These are phyloP conservation scores for Zaprionus davidi DNA, from an alignment of 1,140 invertebrate species.

Conservation along the genomic window DNA sequence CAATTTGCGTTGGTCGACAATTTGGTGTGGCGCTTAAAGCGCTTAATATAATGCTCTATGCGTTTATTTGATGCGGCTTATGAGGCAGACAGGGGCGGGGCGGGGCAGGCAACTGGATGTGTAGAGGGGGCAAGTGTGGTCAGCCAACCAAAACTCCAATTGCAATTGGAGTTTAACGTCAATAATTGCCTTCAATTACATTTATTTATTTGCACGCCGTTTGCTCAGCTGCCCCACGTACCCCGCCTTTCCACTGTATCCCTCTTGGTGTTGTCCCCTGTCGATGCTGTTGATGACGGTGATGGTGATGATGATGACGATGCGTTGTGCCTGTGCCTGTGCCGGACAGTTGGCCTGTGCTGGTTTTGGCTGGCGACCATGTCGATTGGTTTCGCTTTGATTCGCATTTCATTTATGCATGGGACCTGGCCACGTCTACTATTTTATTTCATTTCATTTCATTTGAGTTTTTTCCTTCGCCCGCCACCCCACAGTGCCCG, in stretches of 20 bases:
- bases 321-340: conserved; percentile 13
- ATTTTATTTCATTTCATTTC: conserved; percentile 68
- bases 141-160: conserved; percentile 38
- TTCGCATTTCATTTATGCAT: conserved; percentile 80
- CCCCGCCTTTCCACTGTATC: not conserved
- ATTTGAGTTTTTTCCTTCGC: conserved; percentile 4
- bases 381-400: conserved; percentile 79
- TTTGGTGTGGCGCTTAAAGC: conserved; percentile 39
- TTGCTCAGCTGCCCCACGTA: conserved; percentile 29
- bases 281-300: not conserved
- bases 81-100: not conserved
- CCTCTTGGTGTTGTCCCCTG: not conserved
- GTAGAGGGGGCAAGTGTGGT: conserved; percentile 13
- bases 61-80: conserved; percentile 30
- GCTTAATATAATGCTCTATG: conserved; percentile 34
- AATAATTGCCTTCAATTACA: conserved; percentile 81
- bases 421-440: conserved; percentile 54
- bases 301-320: conserved; percentile 5
- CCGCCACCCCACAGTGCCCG: conserved; percentile 1
- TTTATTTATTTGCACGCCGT: conserved; percentile 76
- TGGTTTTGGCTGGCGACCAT: conserved; percentile 64
- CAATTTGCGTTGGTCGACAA: conserved; percentile 28
- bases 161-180: conserved; percentile 70
- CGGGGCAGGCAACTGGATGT: not conserved
- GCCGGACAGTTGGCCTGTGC: conserved; percentile 46